Evolutionary conservation across 2,888 invertebrate genomes (phyloP).

Genomic region (Rhogogaster chlorosoma): DNA sequence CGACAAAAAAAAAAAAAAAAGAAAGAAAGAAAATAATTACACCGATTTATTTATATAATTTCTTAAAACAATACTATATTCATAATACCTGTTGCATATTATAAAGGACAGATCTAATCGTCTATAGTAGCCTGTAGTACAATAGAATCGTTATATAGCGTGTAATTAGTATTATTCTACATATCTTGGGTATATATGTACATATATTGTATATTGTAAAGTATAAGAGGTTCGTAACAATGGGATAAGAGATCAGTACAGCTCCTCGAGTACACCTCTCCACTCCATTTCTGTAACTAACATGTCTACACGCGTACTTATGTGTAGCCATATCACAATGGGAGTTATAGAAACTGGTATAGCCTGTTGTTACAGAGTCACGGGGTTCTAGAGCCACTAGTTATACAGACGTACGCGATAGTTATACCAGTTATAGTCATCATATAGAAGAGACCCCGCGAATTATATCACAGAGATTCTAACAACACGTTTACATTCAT

Average conservation of each 20-base stretch:
- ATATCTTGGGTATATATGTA: neutral
- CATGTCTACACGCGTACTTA: too few relatives aligned
- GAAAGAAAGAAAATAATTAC: neutral
- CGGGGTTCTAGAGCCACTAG: neutral
- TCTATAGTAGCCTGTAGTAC: neutral
- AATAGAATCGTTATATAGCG: neutral
- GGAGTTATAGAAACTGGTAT: neutral
- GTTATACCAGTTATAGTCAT: neutral
- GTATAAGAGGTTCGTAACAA: neutral
- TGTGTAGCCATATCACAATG: neutral
- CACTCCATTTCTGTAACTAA: neutral
- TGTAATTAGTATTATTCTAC: neutral
- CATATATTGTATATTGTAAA: neutral
- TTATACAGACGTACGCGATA: neutral
- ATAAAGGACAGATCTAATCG: neutral
- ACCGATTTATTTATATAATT: neutral
- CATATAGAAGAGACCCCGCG: neutral
- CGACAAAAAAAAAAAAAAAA: too few relatives aligned
- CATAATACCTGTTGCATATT: neutral
- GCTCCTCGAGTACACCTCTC: neutral
- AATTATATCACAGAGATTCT: too few relatives aligned
- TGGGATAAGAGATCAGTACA: constrained; percentile 10
- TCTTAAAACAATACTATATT: neutral
- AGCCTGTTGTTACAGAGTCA: constrained; percentile 25
- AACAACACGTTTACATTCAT: neutral